Conservation (phyloP, 2,797 vertebrate species). For the Sebastes paucispinis region DNA sequence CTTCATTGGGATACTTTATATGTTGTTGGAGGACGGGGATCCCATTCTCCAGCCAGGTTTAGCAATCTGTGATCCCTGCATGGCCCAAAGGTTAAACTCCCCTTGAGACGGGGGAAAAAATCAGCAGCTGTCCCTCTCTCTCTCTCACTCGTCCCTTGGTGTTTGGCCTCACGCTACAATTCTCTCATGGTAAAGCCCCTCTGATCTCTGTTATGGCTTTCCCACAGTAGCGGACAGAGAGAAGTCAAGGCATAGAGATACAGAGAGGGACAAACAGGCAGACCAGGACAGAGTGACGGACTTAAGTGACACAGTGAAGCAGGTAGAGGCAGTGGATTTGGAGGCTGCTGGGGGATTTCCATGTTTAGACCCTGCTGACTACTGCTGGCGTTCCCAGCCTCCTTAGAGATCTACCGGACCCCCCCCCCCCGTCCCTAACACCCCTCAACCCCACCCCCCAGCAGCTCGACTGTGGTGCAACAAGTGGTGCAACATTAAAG, state of each 20-base stretch:
- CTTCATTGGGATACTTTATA: conserved; percentile 35
- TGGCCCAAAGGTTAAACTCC: conserved; percentile 31
- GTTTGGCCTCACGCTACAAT: conserved; percentile 18
- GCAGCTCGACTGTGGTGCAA: conserved; percentile 6
- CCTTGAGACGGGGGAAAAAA: not conserved
- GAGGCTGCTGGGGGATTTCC: conserved; percentile 48
- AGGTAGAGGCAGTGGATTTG: conserved; percentile 22
- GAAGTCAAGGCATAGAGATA: not conserved
- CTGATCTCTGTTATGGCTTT: conserved; percentile 5
- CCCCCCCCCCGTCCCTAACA: not conserved
- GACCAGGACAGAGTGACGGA: not conserved
- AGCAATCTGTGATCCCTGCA: conserved; percentile 25
- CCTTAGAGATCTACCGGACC: conserved; percentile 1
- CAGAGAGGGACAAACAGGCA: not conserved
- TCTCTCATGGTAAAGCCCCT: not conserved
- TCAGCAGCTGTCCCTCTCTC: conserved; percentile 44
- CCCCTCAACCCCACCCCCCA: not conserved
- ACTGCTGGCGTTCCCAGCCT: conserved; percentile 10
- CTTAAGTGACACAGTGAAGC: conserved; percentile 4
- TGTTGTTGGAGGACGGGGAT: conserved; percentile 8
- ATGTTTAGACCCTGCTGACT: conserved; percentile 63
- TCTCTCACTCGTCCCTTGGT: not conserved
- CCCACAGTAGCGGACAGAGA: not conserved
- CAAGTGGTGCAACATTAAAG: conserved; percentile 24
- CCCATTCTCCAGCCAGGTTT: conserved; percentile 41